A percentile compares a stretch with the other conserved stretches of the same genome.
These are phyloP conservation scores for Beaufortia kweichowensis DNA, from an alignment of 2,113 vertebrate species.

Conservation along the genomic window DNA sequence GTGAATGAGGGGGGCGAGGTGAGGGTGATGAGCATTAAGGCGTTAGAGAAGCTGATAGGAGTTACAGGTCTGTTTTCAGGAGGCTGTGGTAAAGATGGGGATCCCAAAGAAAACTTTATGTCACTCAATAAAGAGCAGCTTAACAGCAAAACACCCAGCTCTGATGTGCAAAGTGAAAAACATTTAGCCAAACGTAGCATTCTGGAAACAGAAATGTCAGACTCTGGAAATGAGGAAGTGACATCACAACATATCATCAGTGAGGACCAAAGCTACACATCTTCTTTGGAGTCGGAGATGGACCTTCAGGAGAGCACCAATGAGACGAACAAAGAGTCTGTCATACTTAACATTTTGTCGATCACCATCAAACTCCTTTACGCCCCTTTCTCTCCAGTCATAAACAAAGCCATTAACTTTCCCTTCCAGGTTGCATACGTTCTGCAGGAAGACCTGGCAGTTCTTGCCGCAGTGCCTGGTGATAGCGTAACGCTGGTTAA, in stretches of 20 bases:
- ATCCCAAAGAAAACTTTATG: constrained; percentile 13
- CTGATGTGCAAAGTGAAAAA: constrained; percentile 24
- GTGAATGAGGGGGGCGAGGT: constrained; percentile 59
- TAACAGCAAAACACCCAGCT: background rate
- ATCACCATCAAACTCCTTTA: constrained; percentile 63
- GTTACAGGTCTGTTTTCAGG: constrained; percentile 66
- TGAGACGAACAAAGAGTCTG: constrained; percentile 13
- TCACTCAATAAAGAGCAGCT: constrained; percentile 32
- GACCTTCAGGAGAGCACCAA: constrained; percentile 29
- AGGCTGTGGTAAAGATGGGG: constrained; percentile 60
- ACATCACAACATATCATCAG: background rate
- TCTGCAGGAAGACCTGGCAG: constrained; percentile 69
- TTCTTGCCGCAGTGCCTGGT: constrained; percentile 66
- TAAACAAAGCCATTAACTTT: constrained; percentile 66
- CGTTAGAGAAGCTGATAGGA: constrained; percentile 67
- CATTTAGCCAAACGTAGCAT: background rate
- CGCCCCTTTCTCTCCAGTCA: constrained; percentile 62
- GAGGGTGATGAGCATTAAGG: constrained; percentile 64
- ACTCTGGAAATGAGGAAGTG: background rate
- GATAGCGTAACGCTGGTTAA: constrained; percentile 63
- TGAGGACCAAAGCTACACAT: background rate
- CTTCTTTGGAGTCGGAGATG: background rate
- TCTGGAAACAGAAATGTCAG: background rate
- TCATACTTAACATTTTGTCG: constrained; percentile 63
- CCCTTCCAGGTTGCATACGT: constrained; percentile 70